Evolutionary conservation across 1,140 invertebrate genomes (phyloP), one percentile per base, ranked within the genome.

Genomic region (Formica selysi): DNA sequence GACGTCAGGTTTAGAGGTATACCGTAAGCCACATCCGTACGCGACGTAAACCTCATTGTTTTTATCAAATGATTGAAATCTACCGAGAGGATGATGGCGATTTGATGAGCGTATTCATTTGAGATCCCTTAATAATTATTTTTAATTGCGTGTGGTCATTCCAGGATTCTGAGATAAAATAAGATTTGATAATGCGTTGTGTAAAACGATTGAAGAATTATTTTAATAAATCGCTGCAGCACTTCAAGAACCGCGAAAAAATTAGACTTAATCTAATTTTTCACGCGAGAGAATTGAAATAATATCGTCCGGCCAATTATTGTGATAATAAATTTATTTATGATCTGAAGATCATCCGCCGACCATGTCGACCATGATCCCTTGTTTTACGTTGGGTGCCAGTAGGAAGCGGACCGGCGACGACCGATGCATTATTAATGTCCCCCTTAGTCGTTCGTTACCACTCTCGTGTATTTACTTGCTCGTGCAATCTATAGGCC

Each of bases 381-480:
- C 86, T 89, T 86, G 87, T 89, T 89, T 89, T 62, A 61, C 87
- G 86, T 86, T 89, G 89, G 91, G 83, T 87, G 89, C 87, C 78
- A 92, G 89, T 92, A 91, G 92, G 89, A 93, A 92, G 87, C 88
- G 88, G 87, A 71, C 73, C 85, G 89, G 87, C 86, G 92, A 92
- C 91, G 85, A 88, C 86, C 90, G 86, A 93, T 93, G 92, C 92
- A 92, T 93, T 92, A 92, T 93, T 92, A 92, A 93, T 93, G 92
- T 91, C 78, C 87, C 92, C 88, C 85, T 88, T 85, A 87, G 48
- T 51, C 48, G 13, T 80, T 91, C 86, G 91, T 93, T 92, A 86
- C 91, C 89, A 87, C 91, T 92, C 65, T 87, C 79, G 91, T 51
- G 48, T 92, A 91, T 87, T 90, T 89, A 92, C 91, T 91, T 91